Percentiles rank a stretch among this genome's conserved stretches.
Evolutionary conservation across 2,113 vertebrate species (phyloP).

Genomic region (Mus spicilegus): DNA sequence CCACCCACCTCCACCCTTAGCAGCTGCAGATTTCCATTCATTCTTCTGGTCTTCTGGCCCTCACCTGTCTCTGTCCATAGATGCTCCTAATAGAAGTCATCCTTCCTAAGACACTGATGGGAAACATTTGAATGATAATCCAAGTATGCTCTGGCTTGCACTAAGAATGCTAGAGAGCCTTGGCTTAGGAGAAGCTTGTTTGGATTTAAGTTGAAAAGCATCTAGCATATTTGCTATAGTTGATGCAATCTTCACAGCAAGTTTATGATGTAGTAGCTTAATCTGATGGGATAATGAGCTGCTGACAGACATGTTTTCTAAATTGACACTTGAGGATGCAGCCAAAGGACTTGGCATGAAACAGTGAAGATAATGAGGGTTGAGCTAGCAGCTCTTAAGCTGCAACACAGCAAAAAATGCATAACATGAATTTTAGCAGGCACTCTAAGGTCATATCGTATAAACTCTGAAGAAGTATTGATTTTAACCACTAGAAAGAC

Average conservation of each 20-base stretch:
- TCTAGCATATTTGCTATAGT: conserved; percentile 59
- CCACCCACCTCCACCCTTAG: accelerated
- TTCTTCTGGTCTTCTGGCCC: no score
- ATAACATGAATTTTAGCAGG: conserved; percentile 23
- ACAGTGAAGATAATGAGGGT: neutral
- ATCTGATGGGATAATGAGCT: conserved; percentile 63
- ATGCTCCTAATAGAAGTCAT: neutral
- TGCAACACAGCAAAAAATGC: neutral
- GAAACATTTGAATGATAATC: conserved; percentile 39
- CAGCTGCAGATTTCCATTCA: no score
- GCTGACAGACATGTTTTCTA: conserved; percentile 67
- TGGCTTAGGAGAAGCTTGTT: conserved; percentile 50
- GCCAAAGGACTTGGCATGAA: conserved; percentile 65
- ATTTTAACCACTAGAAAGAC: neutral
- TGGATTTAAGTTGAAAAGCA: conserved; percentile 62
- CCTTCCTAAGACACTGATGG: conserved; percentile 32
- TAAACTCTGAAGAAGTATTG: conserved; percentile 12
- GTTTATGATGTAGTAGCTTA: conserved; percentile 63
- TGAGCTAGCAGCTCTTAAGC: neutral
- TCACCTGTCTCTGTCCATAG: neutral
- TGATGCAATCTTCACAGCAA: conserved; percentile 56
- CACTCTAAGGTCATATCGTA: neutral
- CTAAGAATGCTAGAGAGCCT: neutral
- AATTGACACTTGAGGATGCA: conserved; percentile 60
- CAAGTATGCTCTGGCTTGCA: conserved; percentile 42